A percentile compares a stretch with the other conserved stretches of the same genome.
Evolutionary conservation across 1,140 invertebrate species (phyloP).

Genomic region (Drosophila trapezifrons): DNA sequence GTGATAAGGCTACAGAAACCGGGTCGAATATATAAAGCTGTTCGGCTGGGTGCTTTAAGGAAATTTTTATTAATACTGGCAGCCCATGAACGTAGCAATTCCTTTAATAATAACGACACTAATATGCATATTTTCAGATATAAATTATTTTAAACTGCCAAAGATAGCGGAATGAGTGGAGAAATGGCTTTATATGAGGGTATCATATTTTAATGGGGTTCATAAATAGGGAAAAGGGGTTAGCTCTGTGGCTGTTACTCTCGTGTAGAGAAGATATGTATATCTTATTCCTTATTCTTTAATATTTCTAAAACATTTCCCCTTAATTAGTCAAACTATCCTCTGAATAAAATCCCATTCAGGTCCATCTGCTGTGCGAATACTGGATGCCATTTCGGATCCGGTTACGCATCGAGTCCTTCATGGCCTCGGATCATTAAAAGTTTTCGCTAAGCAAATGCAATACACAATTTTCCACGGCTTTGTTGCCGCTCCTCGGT

Average conservation of each 20-base stretch:
- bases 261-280: too few species aligned
- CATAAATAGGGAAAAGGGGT: background rate
- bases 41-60: background rate
- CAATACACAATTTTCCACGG: slow-evolving; percentile 36
- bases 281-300: background rate
- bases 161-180: background rate
- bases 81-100: background rate
- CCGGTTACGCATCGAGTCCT: slow-evolving; percentile 31
- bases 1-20: slow-evolving; percentile 14
- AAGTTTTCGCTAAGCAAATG: slow-evolving; percentile 65
- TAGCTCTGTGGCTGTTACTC: too few species aligned
- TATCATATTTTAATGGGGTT: background rate
- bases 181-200: background rate
- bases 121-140: background rate
- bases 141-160: slow-evolving; percentile 12
- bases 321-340: slow-evolving; percentile 24
- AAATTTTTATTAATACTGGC: slow-evolving; percentile 8
- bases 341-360: slow-evolving; percentile 9
- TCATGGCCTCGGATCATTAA: slow-evolving; percentile 68
- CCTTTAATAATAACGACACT: slow-evolving; percentile 12
- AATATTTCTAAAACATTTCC: background rate
- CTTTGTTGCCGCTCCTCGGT: slow-evolving; percentile 20
- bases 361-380: background rate
- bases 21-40: background rate
- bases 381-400: slow-evolving; percentile 23